A percentile compares a stretch with the other conserved stretches of the same genome.
Evolutionary conservation across 2,797 vertebrate genomes (phyloP).

Genomic region (Limosa lapponica): DNA sequence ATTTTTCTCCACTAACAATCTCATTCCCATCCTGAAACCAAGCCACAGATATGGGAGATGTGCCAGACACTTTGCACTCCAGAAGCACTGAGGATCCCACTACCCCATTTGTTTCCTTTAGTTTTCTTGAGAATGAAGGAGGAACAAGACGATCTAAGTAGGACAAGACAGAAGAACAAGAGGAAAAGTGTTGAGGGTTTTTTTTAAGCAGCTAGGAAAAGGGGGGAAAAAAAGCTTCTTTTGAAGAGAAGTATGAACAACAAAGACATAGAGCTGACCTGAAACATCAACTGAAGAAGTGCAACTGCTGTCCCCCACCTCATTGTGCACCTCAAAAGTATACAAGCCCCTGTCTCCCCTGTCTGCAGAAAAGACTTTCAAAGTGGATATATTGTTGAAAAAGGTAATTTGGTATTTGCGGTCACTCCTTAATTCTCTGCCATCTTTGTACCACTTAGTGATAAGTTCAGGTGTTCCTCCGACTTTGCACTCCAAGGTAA

Average conservation of each 20-base stretch:
- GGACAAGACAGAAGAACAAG: conserved; percentile 50
- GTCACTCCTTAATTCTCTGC: conserved; percentile 88
- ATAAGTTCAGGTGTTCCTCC: conserved; percentile 93
- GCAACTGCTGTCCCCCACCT: conserved; percentile 95
- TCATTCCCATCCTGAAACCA: conserved; percentile 96
- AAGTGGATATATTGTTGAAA: conserved; percentile 87
- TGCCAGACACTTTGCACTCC: conserved; percentile 94
- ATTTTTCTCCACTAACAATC: conserved; percentile 85
- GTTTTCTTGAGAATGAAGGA: conserved; percentile 91
- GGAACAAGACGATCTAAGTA: conserved; percentile 92
- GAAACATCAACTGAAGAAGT: conserved; percentile 91
- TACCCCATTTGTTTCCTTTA: conserved; percentile 89
- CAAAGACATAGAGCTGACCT: conserved; percentile 81
- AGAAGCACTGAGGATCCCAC: conserved; percentile 84
- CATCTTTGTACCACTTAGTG: conserved; percentile 94
- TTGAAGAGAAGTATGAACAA: background rate
- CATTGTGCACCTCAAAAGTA: conserved; percentile 93
- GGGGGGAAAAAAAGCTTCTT: background rate
- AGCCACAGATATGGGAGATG: conserved; percentile 90
- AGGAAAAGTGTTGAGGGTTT: background rate
- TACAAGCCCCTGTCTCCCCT: conserved; percentile 91
- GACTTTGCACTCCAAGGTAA: conserved; percentile 90
- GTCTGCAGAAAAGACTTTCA: conserved; percentile 92
- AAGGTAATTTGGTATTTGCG: conserved; percentile 94
- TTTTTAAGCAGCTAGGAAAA: background rate